Evolutionary conservation across 2,888 invertebrate genomes (phyloP).

Genomic region (Meiosimyza decipiens): DNA sequence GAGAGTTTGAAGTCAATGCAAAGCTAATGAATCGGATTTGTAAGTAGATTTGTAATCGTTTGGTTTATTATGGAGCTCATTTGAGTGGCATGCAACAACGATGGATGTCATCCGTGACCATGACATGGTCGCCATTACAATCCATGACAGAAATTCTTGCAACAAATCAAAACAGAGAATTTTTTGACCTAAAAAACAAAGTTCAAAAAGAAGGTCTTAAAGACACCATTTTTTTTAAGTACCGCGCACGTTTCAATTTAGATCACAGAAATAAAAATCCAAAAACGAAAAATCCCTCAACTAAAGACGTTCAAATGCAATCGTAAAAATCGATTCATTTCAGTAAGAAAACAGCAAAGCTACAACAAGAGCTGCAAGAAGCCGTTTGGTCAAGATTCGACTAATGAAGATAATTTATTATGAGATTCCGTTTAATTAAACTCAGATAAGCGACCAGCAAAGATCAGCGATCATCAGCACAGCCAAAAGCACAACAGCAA

Average conservation of each 20-base stretch:
- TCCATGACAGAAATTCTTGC: background rate
- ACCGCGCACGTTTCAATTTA: background rate
- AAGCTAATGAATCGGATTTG: slow-evolving; percentile 24
- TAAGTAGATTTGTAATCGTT: slow-evolving; percentile 11
- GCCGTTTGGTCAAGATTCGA: slow-evolving; percentile 50
- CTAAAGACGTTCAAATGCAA: background rate
- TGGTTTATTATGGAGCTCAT: slow-evolving; percentile 13
- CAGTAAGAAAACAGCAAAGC: background rate
- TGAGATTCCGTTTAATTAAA: slow-evolving; percentile 67
- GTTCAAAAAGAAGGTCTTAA: background rate
- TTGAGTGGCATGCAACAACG: slow-evolving; percentile 26
- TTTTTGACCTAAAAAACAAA: background rate
- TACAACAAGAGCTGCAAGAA: slow-evolving; percentile 11
- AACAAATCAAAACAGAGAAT: slow-evolving; percentile 21
- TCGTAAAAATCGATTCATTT: slow-evolving; percentile 8
- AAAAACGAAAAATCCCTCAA: too few species aligned
- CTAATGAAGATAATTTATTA: slow-evolving; percentile 68
- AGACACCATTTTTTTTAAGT: background rate
- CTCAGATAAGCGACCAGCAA: slow-evolving; percentile 58
- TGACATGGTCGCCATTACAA: background rate
- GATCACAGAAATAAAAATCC: too few species aligned
- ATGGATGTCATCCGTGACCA: slow-evolving; percentile 19
- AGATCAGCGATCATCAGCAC: slow-evolving; percentile 28
- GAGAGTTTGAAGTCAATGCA: slow-evolving; percentile 22
- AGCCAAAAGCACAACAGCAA: background rate